These are phyloP conservation scores for Shinisaurus crocodilurus DNA, from an alignment of 2,113 vertebrate genomes.

Conservation along the genomic window DNA sequence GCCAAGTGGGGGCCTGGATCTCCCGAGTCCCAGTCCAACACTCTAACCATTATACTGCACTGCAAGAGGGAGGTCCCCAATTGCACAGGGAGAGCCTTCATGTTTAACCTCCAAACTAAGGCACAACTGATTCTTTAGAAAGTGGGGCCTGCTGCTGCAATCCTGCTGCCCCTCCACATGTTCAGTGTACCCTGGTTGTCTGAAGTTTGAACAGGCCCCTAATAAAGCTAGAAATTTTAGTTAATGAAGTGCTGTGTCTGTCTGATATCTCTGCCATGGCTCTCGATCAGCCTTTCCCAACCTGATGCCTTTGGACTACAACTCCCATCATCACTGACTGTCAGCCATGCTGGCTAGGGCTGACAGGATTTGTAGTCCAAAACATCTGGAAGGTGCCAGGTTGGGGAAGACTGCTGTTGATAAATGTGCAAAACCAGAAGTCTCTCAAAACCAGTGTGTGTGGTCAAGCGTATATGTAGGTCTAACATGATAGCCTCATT, in stretches of 20 bases:
- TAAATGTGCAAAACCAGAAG: not conserved
- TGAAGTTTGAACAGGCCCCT: not conserved
- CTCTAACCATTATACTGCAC: no score
- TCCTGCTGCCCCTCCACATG: not conserved
- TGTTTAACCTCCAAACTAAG: not conserved
- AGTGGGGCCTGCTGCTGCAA: not conserved
- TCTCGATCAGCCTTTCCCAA: no score
- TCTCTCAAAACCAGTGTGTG: not conserved
- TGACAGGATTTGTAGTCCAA: no score
- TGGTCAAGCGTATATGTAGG: not conserved
- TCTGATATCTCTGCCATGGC: not conserved
- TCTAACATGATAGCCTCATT: not conserved
- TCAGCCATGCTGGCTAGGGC: no score
- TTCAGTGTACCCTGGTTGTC: not conserved
- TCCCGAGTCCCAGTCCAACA: no score
- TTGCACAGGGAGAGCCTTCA: not conserved
- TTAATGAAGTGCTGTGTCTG: not conserved
- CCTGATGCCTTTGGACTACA: no score
- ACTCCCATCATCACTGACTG: no score
- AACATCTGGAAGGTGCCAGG: no score
- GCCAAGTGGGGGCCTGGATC: no score
- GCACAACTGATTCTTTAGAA: not conserved
- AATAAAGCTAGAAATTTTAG: not conserved
- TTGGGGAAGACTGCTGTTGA: not conserved
- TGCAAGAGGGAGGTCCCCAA: not conserved